phyloP scores from a whole-genome alignment of 2,797 vertebrate species.

The Catostomus latipinnis region DNA sequence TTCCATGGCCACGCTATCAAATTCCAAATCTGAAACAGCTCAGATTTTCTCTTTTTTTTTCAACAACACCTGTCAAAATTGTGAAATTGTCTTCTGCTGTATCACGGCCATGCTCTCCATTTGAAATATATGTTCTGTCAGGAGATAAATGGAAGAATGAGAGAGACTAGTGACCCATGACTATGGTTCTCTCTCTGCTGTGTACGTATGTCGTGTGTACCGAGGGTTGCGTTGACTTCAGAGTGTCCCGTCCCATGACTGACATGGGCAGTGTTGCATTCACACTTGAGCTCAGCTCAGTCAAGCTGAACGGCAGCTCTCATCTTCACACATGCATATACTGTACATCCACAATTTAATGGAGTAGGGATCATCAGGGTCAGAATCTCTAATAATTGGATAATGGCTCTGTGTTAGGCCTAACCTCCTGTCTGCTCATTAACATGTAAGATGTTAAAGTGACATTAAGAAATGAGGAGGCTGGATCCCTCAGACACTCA shows the following conservation, averaged over 20 bases:
- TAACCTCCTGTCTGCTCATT: conserved; percentile 68
- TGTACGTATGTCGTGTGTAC: conserved; percentile 61
- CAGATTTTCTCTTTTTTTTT: conserved; percentile 8
- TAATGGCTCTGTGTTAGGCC: conserved; percentile 73
- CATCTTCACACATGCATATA: conserved; percentile 64
- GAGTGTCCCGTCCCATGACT: conserved; percentile 61
- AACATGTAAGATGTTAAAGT: conserved; percentile 68
- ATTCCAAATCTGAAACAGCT: conserved; percentile 26
- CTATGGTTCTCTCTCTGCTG: conserved; percentile 61
- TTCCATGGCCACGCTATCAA: background rate
- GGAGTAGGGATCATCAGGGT: conserved; percentile 76
- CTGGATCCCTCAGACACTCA: conserved; percentile 60
- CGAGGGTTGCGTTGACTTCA: conserved; percentile 35
- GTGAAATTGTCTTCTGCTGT: conserved; percentile 58
- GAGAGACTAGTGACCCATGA: conserved; percentile 69
- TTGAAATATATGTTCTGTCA: conserved; percentile 61
- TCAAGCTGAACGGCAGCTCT: conserved; percentile 79
- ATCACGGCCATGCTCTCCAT: conserved; percentile 34
- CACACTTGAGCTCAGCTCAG: conserved; percentile 81
- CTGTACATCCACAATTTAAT: conserved; percentile 69
- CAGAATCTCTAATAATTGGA: conserved; percentile 72
- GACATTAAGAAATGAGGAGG: conserved; percentile 68
- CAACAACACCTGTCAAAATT: conserved; percentile 54
- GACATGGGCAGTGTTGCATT: conserved; percentile 75
- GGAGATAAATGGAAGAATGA: conserved; percentile 64